Conservation (phyloP, 2,888 invertebrate species). For the Diplazon laetatorius region DNA sequence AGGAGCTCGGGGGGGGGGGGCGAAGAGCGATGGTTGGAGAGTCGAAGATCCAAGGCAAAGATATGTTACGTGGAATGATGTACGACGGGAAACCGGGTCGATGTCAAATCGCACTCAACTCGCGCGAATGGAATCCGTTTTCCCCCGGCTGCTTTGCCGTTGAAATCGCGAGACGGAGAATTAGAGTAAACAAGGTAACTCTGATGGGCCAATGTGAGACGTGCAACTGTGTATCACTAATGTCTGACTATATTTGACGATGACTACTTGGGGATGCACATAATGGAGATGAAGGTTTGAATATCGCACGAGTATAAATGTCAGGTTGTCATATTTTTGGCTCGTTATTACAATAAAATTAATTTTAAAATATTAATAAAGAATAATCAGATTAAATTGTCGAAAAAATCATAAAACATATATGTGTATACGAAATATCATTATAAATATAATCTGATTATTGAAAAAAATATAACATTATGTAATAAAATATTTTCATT, state of each 20-base stretch:
- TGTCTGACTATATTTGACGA: not conserved
- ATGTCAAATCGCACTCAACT: not conserved
- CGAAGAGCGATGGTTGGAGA: constrained; percentile 10
- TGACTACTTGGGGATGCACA: not conserved
- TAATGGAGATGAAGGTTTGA: not conserved
- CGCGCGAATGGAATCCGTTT: not conserved
- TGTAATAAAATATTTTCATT: no score
- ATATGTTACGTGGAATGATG: constrained; percentile 44
- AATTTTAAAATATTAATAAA: no score
- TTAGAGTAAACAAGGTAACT: not conserved
- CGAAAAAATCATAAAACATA: no score
- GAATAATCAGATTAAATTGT: no score
- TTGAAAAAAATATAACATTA: no score
- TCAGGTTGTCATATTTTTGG: no score
- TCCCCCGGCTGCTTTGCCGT: not conserved
- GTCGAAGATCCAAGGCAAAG: constrained; percentile 26
- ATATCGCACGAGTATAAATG: not conserved
- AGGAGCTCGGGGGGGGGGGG: no score
- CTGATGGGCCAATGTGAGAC: not conserved
- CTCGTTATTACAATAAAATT: no score
- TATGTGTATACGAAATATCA: no score
- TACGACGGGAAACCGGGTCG: constrained; percentile 2
- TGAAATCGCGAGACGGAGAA: not conserved
- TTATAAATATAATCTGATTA: no score
- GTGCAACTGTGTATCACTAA: not conserved